phyloP scores from a whole-genome alignment of 2,797 vertebrate species.

The Siniperca obscura region DNA sequence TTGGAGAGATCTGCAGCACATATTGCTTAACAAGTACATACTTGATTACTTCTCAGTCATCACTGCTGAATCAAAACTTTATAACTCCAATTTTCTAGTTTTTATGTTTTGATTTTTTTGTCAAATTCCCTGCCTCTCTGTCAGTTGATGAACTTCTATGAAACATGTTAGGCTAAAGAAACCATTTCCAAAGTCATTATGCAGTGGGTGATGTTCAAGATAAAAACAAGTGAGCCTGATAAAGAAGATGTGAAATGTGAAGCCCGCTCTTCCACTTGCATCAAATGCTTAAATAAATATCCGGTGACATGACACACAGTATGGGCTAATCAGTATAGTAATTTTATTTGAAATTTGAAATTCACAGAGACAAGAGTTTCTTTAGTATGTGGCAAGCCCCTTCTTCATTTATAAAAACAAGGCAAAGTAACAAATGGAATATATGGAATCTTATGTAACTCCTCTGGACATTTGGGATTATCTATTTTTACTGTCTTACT shows the following conservation, averaged over 20 bases:
- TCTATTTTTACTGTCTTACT: background rate
- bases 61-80: background rate
- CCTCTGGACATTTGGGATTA: background rate
- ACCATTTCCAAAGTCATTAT: background rate
- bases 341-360: background rate
- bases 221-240: background rate
- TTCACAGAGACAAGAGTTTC: background rate
- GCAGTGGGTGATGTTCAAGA: background rate
- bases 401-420: background rate
- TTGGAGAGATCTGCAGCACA: background rate
- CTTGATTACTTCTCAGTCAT: background rate
- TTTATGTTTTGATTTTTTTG: constrained; percentile 2
- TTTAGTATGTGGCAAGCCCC: background rate
- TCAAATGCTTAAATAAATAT: background rate
- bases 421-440: background rate
- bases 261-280: background rate
- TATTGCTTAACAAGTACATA: background rate
- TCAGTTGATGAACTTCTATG: background rate
- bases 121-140: background rate
- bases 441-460: background rate
- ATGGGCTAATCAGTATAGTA: background rate
- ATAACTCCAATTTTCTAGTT: background rate
- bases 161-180: background rate
- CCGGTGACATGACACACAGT: background rate
- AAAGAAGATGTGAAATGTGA: background rate